These are phyloP conservation scores for Zaprionus taronus DNA, from an alignment of 1,140 invertebrate species.

Conservation along the genomic window DNA sequence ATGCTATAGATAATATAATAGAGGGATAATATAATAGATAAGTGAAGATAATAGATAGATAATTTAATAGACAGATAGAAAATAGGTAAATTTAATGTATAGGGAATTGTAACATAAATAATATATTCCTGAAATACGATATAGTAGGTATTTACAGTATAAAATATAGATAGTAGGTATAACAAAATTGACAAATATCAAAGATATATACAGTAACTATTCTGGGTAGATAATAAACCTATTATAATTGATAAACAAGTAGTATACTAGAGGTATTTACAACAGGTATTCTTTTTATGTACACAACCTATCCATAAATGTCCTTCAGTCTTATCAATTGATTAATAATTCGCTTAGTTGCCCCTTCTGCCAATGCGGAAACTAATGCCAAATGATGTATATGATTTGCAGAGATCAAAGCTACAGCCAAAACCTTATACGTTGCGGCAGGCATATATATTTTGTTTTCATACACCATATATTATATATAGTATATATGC, in stretches of 20 bases:
- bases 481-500: slow-evolving; percentile 11
- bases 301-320: background rate
- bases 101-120: too few species aligned
- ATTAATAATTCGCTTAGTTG: background rate
- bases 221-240: background rate
- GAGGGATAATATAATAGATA: background rate
- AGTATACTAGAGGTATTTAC: background rate
- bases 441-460: background rate
- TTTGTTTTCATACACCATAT: slow-evolving; percentile 12
- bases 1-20: background rate
- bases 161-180: too few species aligned
- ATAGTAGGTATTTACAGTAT: too few species aligned
- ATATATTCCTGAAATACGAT: too few species aligned
- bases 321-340: slow-evolving; percentile 5
- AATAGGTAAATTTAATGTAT: too few species aligned
- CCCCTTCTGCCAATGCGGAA: background rate
- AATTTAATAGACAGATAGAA: too few species aligned
- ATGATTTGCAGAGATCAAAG: slow-evolving; percentile 5
- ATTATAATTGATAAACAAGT: background rate
- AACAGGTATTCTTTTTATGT: background rate
- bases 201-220: too few species aligned
- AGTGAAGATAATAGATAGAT: too few species aligned
- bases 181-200: too few species aligned
- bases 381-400: slow-evolving; percentile 5
- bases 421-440: background rate